These are phyloP conservation scores for Dysdera silvatica DNA, from an alignment of 1,140 invertebrate species.

Conservation along the genomic window DNA sequence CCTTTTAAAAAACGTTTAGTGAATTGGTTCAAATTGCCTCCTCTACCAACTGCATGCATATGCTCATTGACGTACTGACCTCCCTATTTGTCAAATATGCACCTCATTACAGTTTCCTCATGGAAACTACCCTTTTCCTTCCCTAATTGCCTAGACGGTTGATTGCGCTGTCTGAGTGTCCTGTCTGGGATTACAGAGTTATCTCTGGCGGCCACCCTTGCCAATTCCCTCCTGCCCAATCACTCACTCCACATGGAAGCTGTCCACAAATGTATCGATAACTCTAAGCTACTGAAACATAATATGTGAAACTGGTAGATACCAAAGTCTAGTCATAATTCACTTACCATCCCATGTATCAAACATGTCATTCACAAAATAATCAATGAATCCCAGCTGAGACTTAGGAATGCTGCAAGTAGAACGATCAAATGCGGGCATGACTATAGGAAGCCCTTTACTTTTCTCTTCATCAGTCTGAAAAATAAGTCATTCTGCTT, in stretches of 20 bases:
- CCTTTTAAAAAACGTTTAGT: too few relatives aligned
- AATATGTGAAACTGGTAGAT: background rate
- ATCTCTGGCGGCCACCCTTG: too few relatives aligned
- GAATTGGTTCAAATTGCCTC: too few relatives aligned
- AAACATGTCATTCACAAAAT: constrained; percentile 94
- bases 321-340: background rate
- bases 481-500: too few relatives aligned
- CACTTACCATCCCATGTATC: constrained; percentile 86
- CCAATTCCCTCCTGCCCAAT: too few relatives aligned
- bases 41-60: too few relatives aligned
- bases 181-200: background rate
- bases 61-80: too few relatives aligned
- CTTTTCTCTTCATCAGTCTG: constrained; percentile 89
- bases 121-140: too few relatives aligned
- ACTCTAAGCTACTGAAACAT: background rate
- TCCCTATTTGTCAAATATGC: too few relatives aligned
- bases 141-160: too few relatives aligned
- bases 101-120: too few relatives aligned
- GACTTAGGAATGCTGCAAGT: constrained; percentile 92
- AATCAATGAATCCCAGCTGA: constrained; percentile 93
- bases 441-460: constrained; percentile 76
- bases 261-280: background rate
- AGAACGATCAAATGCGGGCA: constrained; percentile 89
- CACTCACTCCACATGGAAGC: background rate
- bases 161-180: background rate